phyloP scores from a whole-genome alignment of 1,140 invertebrate genomes.

The Harpegnathos saltator region DNA sequence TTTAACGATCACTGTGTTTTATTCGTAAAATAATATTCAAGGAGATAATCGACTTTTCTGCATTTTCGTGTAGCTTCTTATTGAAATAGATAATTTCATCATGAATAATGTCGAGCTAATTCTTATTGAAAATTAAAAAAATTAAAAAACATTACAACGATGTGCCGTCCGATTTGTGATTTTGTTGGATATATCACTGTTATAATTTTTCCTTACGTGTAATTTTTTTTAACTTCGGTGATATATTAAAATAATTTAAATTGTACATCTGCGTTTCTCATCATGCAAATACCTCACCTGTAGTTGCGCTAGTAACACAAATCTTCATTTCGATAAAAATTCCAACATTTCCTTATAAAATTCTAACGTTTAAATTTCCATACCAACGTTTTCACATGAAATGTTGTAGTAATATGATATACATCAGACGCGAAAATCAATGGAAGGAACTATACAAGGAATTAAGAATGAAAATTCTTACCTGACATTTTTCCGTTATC shows the following conservation, averaged over 20 bases:
- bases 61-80: neutral
- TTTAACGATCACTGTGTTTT: neutral
- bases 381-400: neutral
- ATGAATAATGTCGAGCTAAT: neutral
- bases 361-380: neutral
- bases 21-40: neutral
- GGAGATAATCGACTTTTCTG: neutral
- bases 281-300: conserved; percentile 34
- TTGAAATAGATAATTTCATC: neutral
- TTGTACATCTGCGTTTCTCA: neutral
- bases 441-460: neutral
- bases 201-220: neutral
- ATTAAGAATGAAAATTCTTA: conserved; percentile 59
- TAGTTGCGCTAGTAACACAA: conserved; percentile 17
- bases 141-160: neutral
- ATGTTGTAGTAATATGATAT: neutral
- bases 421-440: neutral
- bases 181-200: neutral
- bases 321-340: neutral
- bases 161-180: neutral
- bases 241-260: neutral
- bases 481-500: conserved; percentile 52
- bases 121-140: conserved; percentile 1
- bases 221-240: neutral
- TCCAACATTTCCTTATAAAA: neutral